A percentile compares a stretch with the other conserved stretches of the same genome.
These are phyloP conservation scores for Potamarius usumacintae DNA, from an alignment of 2,113 vertebrate species.

Conservation along the genomic window DNA sequence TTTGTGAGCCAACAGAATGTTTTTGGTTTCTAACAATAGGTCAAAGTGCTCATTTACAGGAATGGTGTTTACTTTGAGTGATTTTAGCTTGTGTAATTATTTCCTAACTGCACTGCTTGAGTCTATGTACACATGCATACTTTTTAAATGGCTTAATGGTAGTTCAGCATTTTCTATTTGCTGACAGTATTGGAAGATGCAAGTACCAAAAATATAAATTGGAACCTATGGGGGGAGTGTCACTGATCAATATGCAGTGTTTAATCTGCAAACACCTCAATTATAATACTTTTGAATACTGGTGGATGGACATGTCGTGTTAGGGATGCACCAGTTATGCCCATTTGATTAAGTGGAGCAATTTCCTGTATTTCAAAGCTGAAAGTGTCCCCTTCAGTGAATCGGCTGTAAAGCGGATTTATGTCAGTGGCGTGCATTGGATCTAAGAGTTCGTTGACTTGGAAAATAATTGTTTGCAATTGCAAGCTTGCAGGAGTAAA, in stretches of 20 bases:
- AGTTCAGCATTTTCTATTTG: neutral
- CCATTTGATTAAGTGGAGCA: constrained; percentile 5
- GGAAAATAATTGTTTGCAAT: constrained; percentile 26
- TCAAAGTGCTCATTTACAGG: neutral
- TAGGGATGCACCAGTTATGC: constrained; percentile 25
- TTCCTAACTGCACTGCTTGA: neutral
- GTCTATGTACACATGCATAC: neutral
- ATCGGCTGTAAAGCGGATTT: neutral
- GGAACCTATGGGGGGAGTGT: neutral
- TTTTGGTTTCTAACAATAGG: neutral
- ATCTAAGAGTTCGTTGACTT: constrained; percentile 8
- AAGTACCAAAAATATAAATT: neutral
- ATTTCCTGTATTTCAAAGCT: constrained; percentile 24
- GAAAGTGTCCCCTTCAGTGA: neutral
- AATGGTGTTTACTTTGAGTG: neutral
- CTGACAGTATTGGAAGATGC: neutral
- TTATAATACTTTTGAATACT: neutral
- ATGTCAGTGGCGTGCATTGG: neutral
- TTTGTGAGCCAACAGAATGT: neutral
- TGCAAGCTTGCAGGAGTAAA: constrained; percentile 1
- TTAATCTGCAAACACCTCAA: neutral
- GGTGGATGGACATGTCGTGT: constrained; percentile 1
- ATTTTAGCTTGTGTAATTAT: neutral
- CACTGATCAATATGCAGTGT: neutral
- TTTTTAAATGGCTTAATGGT: neutral